Conservation (phyloP, 2,113 vertebrate genomes). For the Theropithecus gelada region DNA sequence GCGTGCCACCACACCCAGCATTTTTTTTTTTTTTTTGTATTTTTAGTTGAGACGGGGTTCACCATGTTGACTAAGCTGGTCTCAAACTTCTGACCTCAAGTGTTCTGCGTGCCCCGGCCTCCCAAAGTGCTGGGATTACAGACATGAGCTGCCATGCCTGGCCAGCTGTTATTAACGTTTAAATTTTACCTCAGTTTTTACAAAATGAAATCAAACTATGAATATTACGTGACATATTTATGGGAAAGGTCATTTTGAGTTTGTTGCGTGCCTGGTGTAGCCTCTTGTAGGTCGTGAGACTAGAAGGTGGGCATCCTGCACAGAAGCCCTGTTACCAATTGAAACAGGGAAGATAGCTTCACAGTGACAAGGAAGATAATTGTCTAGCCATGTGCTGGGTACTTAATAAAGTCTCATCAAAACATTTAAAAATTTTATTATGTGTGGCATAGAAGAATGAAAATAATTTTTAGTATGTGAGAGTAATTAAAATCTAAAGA, state of each 20-base stretch:
- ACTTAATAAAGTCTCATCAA: not conserved
- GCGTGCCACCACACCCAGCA: no score
- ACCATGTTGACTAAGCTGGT: no score
- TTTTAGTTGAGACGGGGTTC: no score
- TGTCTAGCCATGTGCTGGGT: not conserved
- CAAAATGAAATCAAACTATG: not conserved
- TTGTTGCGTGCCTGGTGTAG: not conserved
- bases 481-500: not conserved
- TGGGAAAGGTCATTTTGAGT: not conserved
- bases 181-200: slow-evolving; percentile 13
- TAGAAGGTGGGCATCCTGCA: not conserved
- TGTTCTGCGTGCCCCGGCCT: no score
- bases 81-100: no score
- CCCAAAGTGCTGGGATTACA: no score
- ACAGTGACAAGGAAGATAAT: not conserved
- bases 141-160: no score
- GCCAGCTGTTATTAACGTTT: not conserved
- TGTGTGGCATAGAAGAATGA: not conserved
- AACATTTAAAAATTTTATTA: not conserved
- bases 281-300: not conserved
- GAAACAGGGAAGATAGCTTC: not conserved
- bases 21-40: no score
- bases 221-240: not conserved
- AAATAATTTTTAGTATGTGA: not conserved
- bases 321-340: not conserved